Evolutionary conservation across 2,797 vertebrate species (phyloP), one percentile per base, ranked within the genome.

Genomic region (Pipistrellus pygmaeus): DNA sequence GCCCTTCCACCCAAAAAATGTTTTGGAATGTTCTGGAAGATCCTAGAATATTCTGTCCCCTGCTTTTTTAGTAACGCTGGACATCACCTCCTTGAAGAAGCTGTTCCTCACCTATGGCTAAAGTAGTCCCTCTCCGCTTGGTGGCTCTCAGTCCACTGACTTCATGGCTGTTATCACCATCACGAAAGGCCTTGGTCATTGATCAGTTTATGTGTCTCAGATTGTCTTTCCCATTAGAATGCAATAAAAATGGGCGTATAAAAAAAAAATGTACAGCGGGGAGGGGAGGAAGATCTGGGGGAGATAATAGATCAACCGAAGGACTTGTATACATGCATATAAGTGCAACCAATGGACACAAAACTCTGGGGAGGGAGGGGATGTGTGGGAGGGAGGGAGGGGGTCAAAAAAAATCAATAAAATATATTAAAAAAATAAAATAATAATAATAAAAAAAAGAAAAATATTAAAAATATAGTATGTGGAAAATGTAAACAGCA

Each of bases 21-120:
- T 48, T 48, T 48, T 48, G 72, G 44, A 82, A 87, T 81, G 77
- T 69, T 25, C 76, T 13, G 8, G 91, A 95, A 92, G 55, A 92
- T 86, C 84, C 44, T 86, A 95, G 80, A 87, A 86, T 78, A 82
- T 32, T 64, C 38, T 68, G 27, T 75, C 10, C 48, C 46, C 10
- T 32, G 62, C 5, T 78, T 57, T 82, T 30, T 82, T 30, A 18
- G 30, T 57, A 35, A 78, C 69, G 57, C 35, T 51, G 4, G 18
- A 73, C 23, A 53, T 27, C 20, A 44, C 18, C 21, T 84, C 78
- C 41, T 90, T 44, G 18, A 46, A 62, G 32, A n/a, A 30, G 2
- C 32, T 72, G 1, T 73, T 10, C 5, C 46, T 80, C 15, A 13
- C n/a, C 32, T 27, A 44, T 35, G 62, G n/a, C 13, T 48, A 14